phyloP scores from a whole-genome alignment of 2,113 vertebrate genomes.

The Egretta garzetta region DNA sequence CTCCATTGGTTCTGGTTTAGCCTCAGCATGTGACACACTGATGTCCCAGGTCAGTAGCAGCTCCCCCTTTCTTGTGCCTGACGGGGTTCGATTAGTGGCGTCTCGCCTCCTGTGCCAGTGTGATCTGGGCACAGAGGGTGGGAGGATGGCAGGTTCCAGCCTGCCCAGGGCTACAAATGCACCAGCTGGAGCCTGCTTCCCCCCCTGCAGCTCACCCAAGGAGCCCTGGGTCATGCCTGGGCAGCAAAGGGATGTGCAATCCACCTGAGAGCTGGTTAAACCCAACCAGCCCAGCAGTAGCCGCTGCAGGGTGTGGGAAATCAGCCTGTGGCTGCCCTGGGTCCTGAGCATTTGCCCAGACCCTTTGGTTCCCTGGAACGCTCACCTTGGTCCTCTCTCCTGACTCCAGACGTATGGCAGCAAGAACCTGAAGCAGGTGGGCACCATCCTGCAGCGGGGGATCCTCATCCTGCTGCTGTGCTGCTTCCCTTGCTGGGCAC shows the following conservation, averaged over 20 bases:
- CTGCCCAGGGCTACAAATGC: background rate
- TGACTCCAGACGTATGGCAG: conserved; percentile 83
- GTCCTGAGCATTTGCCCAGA: background rate
- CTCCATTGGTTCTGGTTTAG: conserved; percentile 85
- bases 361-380: background rate
- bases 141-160: background rate
- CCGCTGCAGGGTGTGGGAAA: background rate
- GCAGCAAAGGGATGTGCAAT: background rate
- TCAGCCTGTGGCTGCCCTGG: background rate
- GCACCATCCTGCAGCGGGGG: conserved; percentile 86
- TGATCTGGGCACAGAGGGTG: background rate
- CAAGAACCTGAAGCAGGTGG: conserved; percentile 89
- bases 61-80: background rate
- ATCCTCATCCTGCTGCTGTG: conserved; percentile 85
- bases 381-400: background rate
- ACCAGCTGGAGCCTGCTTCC: background rate
- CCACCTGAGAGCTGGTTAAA: background rate
- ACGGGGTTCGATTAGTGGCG: background rate
- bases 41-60: conserved; percentile 87
- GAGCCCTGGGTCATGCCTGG: background rate
- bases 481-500: conserved; percentile 91
- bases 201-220: background rate
- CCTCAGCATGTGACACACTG: conserved; percentile 88
- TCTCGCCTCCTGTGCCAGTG: background rate
- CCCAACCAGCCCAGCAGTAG: background rate